Conservation (phyloP, 2,113 vertebrate species). For the Petaurus breviceps region DNA sequence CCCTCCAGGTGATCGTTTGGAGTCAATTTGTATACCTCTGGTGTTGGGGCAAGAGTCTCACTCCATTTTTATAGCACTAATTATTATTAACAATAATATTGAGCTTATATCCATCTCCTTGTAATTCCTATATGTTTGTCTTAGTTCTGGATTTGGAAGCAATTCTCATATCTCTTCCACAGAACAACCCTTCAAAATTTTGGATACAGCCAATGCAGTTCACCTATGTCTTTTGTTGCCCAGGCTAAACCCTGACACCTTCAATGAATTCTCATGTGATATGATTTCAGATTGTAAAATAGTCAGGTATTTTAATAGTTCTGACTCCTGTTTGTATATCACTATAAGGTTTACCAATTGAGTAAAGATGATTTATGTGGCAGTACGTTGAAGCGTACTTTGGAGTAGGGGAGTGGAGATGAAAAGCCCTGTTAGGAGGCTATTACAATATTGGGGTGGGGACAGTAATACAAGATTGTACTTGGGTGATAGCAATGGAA, state of each 20-base stretch:
- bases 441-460: not conserved
- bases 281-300: not conserved
- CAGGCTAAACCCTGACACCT: not conserved
- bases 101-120: not conserved
- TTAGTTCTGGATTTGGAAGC: not conserved
- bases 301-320: not conserved
- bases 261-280: not conserved
- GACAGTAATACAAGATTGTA: not conserved
- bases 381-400: not conserved
- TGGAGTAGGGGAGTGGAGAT: not conserved
- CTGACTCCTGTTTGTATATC: not conserved
- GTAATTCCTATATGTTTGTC: not conserved
- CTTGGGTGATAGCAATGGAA: not conserved
- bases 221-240: not conserved
- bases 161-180: not conserved
- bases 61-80: not conserved
- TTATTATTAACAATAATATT: not conserved
- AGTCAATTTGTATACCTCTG: not conserved
- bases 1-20: not conserved
- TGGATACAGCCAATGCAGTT: not conserved
- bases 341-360: not conserved
- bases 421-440: not conserved
- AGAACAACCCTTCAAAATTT: not conserved
- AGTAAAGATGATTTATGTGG: not conserved
- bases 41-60: not conserved